These are phyloP conservation scores for Pectinophora gossypiella DNA, from an alignment of 1,140 invertebrate genomes.

Conservation along the genomic window DNA sequence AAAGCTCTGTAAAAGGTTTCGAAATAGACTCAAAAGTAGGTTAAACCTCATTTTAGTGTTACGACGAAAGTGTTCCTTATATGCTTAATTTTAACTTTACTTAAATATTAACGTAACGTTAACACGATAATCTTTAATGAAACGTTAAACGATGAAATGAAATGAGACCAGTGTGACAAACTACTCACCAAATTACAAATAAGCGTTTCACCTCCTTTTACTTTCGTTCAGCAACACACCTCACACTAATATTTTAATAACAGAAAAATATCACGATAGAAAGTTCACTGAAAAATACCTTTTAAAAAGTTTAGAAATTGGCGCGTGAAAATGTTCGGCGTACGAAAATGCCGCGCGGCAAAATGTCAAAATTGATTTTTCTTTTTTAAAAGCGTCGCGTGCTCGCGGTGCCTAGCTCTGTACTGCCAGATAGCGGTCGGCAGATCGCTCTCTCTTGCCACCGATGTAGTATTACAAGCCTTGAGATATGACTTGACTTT, in stretches of 20 bases:
- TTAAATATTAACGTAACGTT: background rate
- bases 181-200: constrained; percentile 42
- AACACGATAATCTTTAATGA: no score
- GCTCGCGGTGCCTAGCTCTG: constrained; percentile 23
- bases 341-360: constrained; percentile 36
- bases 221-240: constrained; percentile 25
- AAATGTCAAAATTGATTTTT: constrained; percentile 30
- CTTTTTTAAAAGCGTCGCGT: constrained; percentile 26
- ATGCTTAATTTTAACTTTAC: background rate
- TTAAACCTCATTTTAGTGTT: background rate
- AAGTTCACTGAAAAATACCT: constrained; percentile 9
- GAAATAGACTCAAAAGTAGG: no score
- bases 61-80: background rate
- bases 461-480: constrained; percentile 32
- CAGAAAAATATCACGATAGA: constrained; percentile 1
- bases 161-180: constrained; percentile 17
- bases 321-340: constrained; percentile 10
- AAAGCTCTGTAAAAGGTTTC: no score
- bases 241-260: constrained; percentile 7
- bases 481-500: constrained; percentile 32
- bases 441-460: constrained; percentile 46
- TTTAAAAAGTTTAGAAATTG: constrained; percentile 11
- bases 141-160: no score
- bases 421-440: constrained; percentile 34
- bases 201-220: constrained; percentile 45